Percentiles rank a stretch among this genome's conserved stretches.
Conservation (phyloP, 2,797 vertebrate genomes). For the Enteromius radiatus region DNA sequence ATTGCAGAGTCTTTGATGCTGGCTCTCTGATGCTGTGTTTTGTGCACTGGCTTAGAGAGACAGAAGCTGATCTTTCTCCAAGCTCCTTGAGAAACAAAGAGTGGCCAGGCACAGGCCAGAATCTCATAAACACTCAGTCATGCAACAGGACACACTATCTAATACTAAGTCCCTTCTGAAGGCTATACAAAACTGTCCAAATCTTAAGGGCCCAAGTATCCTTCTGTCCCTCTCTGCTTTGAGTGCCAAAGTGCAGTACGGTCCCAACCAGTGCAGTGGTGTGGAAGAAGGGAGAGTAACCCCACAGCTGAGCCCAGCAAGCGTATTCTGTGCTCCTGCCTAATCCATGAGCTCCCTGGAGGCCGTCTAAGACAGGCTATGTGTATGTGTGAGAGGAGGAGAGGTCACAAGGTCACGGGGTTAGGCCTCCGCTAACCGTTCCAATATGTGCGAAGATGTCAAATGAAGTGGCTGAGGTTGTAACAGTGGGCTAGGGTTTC, state of each 20-base stretch:
- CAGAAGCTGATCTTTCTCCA: neutral
- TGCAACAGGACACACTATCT: neutral
- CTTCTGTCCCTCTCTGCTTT: neutral
- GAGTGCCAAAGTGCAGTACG: slow-evolving; percentile 10
- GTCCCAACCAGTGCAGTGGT: slow-evolving; percentile 29
- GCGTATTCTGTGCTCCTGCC: slow-evolving; percentile 27
- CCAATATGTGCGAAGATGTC: slow-evolving; percentile 67
- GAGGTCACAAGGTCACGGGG: slow-evolving; percentile 62
- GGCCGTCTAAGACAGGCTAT: slow-evolving; percentile 46
- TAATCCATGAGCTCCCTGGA: slow-evolving; percentile 55
- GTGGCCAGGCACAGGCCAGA: neutral
- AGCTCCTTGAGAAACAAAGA: neutral
- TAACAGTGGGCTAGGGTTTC: slow-evolving; percentile 69
- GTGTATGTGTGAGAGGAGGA: slow-evolving; percentile 49
- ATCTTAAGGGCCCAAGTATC: neutral
- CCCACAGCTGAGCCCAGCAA: neutral
- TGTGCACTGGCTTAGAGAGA: neutral
- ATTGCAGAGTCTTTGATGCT: neutral
- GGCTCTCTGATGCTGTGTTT: neutral
- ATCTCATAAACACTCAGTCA: neutral
- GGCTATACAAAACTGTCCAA: neutral
- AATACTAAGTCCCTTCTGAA: neutral
- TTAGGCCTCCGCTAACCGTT: slow-evolving; percentile 65
- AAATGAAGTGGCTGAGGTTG: slow-evolving; percentile 51
- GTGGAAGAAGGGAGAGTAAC: slow-evolving; percentile 2